Base-by-base conservation (phyloP, 2,888 invertebrate species). In the Megalurothrips usitatus region DNA sequence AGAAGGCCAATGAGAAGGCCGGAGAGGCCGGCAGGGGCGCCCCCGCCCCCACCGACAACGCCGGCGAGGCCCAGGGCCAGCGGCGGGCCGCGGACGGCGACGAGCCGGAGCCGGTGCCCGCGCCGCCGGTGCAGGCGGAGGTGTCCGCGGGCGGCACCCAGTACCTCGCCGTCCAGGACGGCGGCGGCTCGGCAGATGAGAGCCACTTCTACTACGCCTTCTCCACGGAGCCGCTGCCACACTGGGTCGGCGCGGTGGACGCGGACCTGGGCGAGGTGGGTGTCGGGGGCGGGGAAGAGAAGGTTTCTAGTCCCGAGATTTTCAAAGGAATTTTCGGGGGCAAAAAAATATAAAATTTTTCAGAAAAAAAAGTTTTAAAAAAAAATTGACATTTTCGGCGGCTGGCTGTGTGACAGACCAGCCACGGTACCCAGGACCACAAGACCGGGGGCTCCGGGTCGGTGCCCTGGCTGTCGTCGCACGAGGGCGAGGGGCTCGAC, bases 101-200 rank as follows among this genome's bases (percentile, higher is more conserved):
- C 58, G 58, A 17, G 58, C 19, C 19, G 58, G 68, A 26, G 26
- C 26, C 68, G 68, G 12, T 26, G 68, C n/a, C 68, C n/a, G 68
- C 52, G 68, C 68, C n/a, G 68, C 68, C 68, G 26, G 68, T 75
- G 68, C 68, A 26, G 68, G 68, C 26, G 68, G 26, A 75, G 68
- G 68, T 75, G 68, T 75, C 68, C 68, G 68, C 68, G 68, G 68
- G 68, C 26, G 68, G 68, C 9, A 75, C 11, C 11, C 68, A 75
- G 68, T 75, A 26, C 68, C 68, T 75, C 23, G 68, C 68, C 68
- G 68, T 75, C 23, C 68, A 75, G 68, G 26, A 75, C 0, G 26
- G 26, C 68, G 23, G 1, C 23, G 68, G 26, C 68, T 19, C 58
- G 58, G 58, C 58, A 43, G 68, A 75, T 26, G 68, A 75, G 11